Percentiles rank a stretch among this genome's conserved stretches.
Conservation (phyloP, 2,888 invertebrate genomes). For the Phengaris alcon region DNA sequence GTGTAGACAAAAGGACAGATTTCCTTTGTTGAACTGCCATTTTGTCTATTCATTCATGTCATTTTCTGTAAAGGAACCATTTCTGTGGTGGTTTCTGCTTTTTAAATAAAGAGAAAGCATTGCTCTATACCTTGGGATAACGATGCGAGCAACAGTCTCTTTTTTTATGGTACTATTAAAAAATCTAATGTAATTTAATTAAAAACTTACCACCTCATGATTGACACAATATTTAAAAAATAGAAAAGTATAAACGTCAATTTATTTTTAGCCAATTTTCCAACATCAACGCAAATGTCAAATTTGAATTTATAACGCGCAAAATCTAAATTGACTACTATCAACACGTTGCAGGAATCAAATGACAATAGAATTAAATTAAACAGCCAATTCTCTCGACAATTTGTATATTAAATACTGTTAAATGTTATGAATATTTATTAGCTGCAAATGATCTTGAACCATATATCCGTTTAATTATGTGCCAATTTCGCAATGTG, state of each 20-base stretch:
- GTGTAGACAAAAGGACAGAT: too few species aligned
- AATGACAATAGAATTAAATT: constrained; percentile 3
- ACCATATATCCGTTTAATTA: neutral
- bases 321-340: neutral
- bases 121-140: too few species aligned
- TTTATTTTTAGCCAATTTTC: neutral
- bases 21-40: too few species aligned
- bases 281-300: neutral
- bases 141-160: too few species aligned
- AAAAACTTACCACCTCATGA: constrained; percentile 17
- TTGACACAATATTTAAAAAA: neutral
- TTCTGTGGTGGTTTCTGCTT: too few species aligned
- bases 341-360: neutral
- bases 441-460: neutral
- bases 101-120: too few species aligned
- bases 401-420: constrained; percentile 32
- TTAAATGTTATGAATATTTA: constrained; percentile 33
- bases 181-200: too few species aligned
- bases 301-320: constrained; percentile 5
- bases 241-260: neutral
- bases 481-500: neutral
- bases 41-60: too few species aligned
- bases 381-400: constrained; percentile 16
- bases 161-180: too few species aligned
- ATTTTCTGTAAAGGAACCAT: too few species aligned